These are phyloP conservation scores for Myotis findleyi DNA, from an alignment of 2,797 vertebrate species.

Conservation along the genomic window DNA sequence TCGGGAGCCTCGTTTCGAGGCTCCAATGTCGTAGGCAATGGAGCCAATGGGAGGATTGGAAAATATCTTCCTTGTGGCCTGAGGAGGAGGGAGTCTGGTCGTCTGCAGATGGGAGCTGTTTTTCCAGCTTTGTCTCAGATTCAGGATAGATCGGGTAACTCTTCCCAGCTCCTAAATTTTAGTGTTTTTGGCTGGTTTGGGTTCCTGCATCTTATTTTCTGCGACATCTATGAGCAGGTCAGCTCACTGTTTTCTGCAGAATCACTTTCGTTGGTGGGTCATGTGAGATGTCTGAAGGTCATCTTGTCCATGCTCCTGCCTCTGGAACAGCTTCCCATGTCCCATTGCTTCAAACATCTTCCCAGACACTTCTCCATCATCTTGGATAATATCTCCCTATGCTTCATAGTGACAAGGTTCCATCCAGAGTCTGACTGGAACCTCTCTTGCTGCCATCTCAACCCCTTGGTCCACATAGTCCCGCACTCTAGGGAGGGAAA, in stretches of 20 bases:
- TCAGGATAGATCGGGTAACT: not conserved
- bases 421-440: not conserved
- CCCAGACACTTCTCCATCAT: not conserved
- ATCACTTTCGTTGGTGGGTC: not conserved
- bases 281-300: not conserved
- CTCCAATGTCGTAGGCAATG: not conserved
- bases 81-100: not conserved
- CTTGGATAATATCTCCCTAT: not conserved
- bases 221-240: not conserved
- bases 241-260: not conserved
- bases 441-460: constrained; percentile 49
- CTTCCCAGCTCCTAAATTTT: not conserved
- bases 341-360: not conserved
- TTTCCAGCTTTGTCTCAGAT: not conserved
- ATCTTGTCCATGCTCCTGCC: not conserved
- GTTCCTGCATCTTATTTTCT: not conserved
- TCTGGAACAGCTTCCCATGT: not conserved
- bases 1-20: constrained; percentile 34
- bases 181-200: constrained; percentile 27
- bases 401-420: not conserved
- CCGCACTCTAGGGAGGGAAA: constrained; percentile 31
- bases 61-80: not conserved
- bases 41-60: not conserved
- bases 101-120: not conserved
- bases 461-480: not conserved